These are phyloP conservation scores for Callinectes sapidus DNA, from an alignment of 2,888 invertebrate genomes.

Conservation along the genomic window DNA sequence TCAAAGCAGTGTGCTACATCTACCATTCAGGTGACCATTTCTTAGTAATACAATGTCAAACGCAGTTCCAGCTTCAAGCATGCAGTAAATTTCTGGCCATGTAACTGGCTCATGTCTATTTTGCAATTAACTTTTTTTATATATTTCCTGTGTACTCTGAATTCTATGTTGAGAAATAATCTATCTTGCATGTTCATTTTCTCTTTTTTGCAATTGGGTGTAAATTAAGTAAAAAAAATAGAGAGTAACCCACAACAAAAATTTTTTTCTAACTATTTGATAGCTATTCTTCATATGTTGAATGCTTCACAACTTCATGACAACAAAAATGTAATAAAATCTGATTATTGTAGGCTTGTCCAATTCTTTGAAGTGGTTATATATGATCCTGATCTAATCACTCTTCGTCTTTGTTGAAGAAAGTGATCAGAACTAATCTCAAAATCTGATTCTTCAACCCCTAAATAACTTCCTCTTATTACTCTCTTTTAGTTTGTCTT, in stretches of 20 bases:
- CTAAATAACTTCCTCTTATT: not conserved
- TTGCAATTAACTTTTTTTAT: not conserved
- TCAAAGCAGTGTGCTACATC: slow-evolving; percentile 6
- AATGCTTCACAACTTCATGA: not conserved
- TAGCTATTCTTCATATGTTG: not conserved
- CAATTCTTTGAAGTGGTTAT: not conserved
- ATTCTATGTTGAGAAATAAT: not conserved
- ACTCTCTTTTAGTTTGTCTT: not conserved
- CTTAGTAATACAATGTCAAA: not conserved
- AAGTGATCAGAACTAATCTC: not conserved
- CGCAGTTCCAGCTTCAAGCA: slow-evolving; percentile 15
- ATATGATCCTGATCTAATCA: not conserved
- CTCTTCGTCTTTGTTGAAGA: not conserved
- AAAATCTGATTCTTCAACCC: not conserved
- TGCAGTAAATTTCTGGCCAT: slow-evolving; percentile 18
- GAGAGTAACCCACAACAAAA: not conserved
- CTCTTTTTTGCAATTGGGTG: not conserved
- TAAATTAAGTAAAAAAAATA: not conserved
- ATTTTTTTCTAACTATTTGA: not conserved
- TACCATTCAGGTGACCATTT: slow-evolving; percentile 27
- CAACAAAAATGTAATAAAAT: not conserved
- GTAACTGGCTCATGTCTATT: not conserved
- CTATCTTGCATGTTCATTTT: not conserved
- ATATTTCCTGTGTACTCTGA: not conserved
- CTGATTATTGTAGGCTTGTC: not conserved